A percentile compares a stretch with the other conserved stretches of the same genome.
phyloP scores from a whole-genome alignment of 2,113 vertebrate genomes.

The Nesoenas mayeri region DNA sequence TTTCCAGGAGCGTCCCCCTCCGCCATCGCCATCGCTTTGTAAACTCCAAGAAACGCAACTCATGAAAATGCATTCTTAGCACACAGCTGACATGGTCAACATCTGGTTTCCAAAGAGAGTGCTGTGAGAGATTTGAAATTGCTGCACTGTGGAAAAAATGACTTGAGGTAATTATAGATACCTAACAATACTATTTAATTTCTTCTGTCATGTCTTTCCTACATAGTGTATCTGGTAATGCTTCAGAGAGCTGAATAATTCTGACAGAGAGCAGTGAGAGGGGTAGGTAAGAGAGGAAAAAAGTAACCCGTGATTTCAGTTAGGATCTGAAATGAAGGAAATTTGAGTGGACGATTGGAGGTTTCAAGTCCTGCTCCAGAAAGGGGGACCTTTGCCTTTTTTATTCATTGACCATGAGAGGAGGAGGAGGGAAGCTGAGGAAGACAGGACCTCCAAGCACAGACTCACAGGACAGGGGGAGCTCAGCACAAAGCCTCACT shows the following conservation, averaged over 20 bases:
- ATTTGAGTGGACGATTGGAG: not conserved
- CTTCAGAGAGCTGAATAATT: slow-evolving; percentile 34
- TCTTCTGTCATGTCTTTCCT: slow-evolving; percentile 38
- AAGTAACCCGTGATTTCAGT: not conserved
- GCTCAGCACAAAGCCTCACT: not conserved
- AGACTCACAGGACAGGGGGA: not conserved
- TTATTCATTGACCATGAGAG: not conserved
- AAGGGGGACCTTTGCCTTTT: not conserved
- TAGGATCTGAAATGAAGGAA: not conserved
- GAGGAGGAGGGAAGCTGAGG: not conserved
- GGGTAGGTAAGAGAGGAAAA: not conserved
- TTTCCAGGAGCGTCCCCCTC: slow-evolving; percentile 33
- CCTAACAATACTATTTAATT: slow-evolving; percentile 66
- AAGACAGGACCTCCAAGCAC: not conserved
- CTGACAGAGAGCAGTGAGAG: not conserved
- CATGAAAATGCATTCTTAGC: slow-evolving; percentile 68
- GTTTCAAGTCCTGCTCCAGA: not conserved
- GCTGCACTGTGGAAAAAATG: slow-evolving; percentile 46
- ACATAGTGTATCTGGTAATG: not conserved
- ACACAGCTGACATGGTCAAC: slow-evolving; percentile 69
- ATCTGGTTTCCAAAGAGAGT: slow-evolving; percentile 66
- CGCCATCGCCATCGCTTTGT: not conserved
- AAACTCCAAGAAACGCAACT: slow-evolving; percentile 41
- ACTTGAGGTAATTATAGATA: slow-evolving; percentile 58
- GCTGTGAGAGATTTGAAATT: slow-evolving; percentile 60